Percentiles rank a stretch among this genome's conserved stretches.
Conservation (phyloP, 2,797 vertebrate species). For the Hypotaenidia philippensis region DNA sequence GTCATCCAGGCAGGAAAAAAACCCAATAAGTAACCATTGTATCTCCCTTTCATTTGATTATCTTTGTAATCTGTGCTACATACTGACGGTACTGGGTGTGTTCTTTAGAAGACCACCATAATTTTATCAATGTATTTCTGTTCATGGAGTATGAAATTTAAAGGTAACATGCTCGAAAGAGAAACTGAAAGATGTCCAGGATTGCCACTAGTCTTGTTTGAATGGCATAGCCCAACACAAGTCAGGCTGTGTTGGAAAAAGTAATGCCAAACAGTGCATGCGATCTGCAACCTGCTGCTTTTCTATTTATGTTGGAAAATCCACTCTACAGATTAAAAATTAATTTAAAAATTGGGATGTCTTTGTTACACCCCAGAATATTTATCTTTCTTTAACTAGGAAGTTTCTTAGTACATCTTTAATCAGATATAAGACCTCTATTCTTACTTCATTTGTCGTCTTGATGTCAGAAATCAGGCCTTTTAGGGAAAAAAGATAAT, state of each 20-base stretch:
- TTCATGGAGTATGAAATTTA: background rate
- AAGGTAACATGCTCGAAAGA: background rate
- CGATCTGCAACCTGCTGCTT: background rate
- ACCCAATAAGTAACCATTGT: fast-evolving
- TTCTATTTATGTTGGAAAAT: background rate
- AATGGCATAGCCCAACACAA: background rate
- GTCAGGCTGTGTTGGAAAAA: background rate
- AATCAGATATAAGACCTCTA: background rate
- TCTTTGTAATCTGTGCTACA: background rate
- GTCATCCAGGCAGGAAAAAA: background rate
- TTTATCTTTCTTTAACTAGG: background rate
- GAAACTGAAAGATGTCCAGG: background rate
- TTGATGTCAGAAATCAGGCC: background rate
- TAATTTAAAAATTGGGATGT: background rate
- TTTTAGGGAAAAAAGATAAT: background rate
- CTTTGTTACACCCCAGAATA: background rate
- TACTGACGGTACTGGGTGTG: background rate
- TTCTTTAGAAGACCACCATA: background rate
- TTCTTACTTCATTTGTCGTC: background rate
- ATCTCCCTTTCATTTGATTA: background rate
- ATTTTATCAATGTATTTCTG: background rate
- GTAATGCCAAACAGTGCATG: fast-evolving
- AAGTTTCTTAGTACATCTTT: background rate
- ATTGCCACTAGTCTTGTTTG: background rate
- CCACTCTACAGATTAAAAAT: background rate